Evolutionary conservation across 1,140 invertebrate genomes (phyloP), one percentile per base, ranked within the genome.

Genomic region (Stegodyphus mimosarum): DNA sequence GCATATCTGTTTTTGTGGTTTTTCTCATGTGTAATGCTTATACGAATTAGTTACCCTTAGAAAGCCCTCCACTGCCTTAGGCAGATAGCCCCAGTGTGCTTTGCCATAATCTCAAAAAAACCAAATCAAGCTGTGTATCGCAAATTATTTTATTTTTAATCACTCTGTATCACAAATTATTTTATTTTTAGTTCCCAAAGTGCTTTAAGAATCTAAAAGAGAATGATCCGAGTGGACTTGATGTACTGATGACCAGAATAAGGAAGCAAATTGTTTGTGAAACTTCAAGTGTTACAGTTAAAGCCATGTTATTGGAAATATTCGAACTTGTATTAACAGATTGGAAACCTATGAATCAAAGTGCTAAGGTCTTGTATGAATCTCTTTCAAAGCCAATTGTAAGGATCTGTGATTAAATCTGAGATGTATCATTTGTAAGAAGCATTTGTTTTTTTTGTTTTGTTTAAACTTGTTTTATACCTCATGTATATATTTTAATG

Each of bases 111-210:
- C 33, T 33, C 33, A 33, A 33, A 1, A n/a, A 33, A 33, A 33
- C 33, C 33, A 33, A 33, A 33, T 33, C 33, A 33, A 33, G 33
- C 33, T 33, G 3, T 33, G 33, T 33, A 33, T 33, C 33, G 3
- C 33, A 33, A 33, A 3, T 33, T 33, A 33, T 33, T 33, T 67
- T 67, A 17, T 67, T 67, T 2, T 67, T n/a, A 52, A n/a, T n/a
- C n/a, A n/a, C n/a, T n/a, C n/a, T n/a, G n/a, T n/a, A n/a, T n/a
- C n/a, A n/a, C n/a, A n/a, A n/a, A 7, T 18, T 18, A n/a, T 50
- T 67, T 75, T 53, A 55, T 10, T 83, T 75, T 55, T 48, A 83
- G 81, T 83, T 83, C 55, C 81, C 81, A 15, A 83, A 83, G 17
- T 83, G 81, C 71, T 83, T 18, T 11, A 49, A 49, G 7, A 69